Percentiles rank a stretch among this genome's conserved stretches.
Evolutionary conservation across 2,888 invertebrate genomes (phyloP).

Genomic region (Ormyrus labotus): DNA sequence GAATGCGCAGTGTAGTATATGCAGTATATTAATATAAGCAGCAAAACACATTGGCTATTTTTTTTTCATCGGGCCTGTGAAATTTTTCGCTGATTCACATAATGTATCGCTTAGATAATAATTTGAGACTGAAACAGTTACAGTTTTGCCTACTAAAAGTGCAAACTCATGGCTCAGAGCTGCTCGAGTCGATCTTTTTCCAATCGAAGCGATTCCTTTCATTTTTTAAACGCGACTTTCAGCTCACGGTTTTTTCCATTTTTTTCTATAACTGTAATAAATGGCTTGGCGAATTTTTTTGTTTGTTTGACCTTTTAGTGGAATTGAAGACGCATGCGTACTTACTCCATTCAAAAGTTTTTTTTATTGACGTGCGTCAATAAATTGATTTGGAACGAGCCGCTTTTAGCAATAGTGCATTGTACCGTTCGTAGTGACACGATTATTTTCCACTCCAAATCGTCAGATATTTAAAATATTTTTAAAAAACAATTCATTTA

Average conservation of each 20-base stretch:
- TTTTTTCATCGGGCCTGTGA: background rate
- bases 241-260: background rate
- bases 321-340: too few species aligned
- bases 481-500: too few species aligned
- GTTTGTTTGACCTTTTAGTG: background rate
- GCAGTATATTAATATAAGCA: background rate
- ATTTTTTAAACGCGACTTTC: conserved; percentile 22
- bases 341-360: too few species aligned
- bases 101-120: conserved; percentile 42
- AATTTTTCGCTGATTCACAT: conserved; percentile 47
- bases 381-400: too few species aligned
- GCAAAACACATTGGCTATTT: background rate
- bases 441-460: too few species aligned
- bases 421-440: too few species aligned
- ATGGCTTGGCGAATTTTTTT: background rate
- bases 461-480: too few species aligned
- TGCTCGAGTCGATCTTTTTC: conserved; percentile 4
- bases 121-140: conserved; percentile 14
- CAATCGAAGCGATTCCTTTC: background rate
- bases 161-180: conserved; percentile 38
- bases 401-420: too few species aligned
- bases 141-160: conserved; percentile 19
- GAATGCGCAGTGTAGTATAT: too few species aligned
- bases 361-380: too few species aligned
- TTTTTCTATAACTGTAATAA: background rate